Conservation (phyloP, 2,888 invertebrate genomes). For the Chrysomela aeneicollis region DNA sequence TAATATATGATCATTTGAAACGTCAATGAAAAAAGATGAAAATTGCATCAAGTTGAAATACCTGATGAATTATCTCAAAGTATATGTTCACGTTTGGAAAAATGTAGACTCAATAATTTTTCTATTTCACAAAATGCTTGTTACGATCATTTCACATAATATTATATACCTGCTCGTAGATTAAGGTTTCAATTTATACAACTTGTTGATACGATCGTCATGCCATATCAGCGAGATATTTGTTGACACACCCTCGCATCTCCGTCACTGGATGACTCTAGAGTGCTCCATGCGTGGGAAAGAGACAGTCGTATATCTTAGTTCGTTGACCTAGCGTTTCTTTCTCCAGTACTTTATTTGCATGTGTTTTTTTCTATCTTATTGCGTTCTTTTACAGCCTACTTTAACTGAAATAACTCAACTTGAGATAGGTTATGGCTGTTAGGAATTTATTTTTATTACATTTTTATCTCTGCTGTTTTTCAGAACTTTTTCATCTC, state of each 20-base stretch:
- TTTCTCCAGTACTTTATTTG: conserved; percentile 63
- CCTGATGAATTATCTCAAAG: too few relatives aligned
- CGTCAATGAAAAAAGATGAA: too few relatives aligned
- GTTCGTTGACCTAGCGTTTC: conserved; percentile 63
- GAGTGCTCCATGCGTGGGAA: conserved; percentile 58
- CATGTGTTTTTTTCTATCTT: conserved; percentile 62
- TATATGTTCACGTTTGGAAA: too few relatives aligned
- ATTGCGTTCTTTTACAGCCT: conserved; percentile 61
- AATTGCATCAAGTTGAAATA: too few relatives aligned
- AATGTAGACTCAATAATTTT: too few relatives aligned
- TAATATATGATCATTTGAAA: too few relatives aligned
- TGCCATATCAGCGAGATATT: neutral
- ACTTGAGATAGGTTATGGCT: conserved; percentile 62
- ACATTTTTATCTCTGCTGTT: conserved; percentile 43
- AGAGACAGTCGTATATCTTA: conserved; percentile 58
- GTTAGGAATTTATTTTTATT: conserved; percentile 54
- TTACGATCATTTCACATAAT: too few relatives aligned
- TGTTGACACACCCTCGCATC: conserved; percentile 28
- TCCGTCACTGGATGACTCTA: conserved; percentile 45
- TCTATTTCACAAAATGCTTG: too few relatives aligned
- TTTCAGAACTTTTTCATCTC: conserved; percentile 26
- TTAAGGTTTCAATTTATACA: too few relatives aligned
- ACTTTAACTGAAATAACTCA: conserved; percentile 62
- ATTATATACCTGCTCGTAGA: too few relatives aligned
- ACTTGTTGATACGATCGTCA: too few relatives aligned